Evolutionary conservation across 2,113 vertebrate species (phyloP).

Genomic region (Petrocephalus microphthalmus): DNA sequence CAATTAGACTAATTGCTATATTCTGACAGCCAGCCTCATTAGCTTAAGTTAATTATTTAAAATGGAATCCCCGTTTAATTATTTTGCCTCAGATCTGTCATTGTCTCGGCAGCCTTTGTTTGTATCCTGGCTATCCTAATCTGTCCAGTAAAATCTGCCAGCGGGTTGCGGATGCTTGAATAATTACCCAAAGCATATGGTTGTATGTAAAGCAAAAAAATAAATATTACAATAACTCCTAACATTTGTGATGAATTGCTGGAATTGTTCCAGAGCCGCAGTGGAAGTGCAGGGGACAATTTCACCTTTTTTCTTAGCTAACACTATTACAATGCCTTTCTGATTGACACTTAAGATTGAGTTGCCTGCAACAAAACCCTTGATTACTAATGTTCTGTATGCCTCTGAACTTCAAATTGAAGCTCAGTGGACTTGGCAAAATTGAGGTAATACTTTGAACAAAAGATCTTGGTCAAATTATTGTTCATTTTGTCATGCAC

Average conservation of each 20-base stretch:
- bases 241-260: background rate
- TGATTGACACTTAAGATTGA: background rate
- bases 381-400: background rate
- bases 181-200: slow-evolving; percentile 10
- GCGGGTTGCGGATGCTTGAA: background rate
- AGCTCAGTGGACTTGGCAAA: background rate
- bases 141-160: background rate
- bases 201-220: background rate
- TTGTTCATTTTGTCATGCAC: background rate
- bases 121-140: background rate
- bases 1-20: slow-evolving; percentile 38
- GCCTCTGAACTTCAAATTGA: slow-evolving; percentile 2
- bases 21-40: slow-evolving; percentile 44
- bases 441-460: background rate
- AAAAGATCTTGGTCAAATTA: background rate
- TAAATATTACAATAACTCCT: slow-evolving; percentile 9
- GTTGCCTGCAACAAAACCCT: background rate
- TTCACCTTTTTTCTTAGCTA: background rate
- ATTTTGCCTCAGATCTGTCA: slow-evolving; percentile 37
- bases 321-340: background rate
- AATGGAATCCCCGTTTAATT: slow-evolving; percentile 40
- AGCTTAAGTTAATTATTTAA: slow-evolving; percentile 44
- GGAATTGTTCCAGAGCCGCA: background rate
- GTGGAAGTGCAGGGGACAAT: background rate
- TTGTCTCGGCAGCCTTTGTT: slow-evolving; percentile 18